Evolutionary conservation across 2,888 invertebrate species (phyloP).

Genomic region (Sympetrum striolatum): DNA sequence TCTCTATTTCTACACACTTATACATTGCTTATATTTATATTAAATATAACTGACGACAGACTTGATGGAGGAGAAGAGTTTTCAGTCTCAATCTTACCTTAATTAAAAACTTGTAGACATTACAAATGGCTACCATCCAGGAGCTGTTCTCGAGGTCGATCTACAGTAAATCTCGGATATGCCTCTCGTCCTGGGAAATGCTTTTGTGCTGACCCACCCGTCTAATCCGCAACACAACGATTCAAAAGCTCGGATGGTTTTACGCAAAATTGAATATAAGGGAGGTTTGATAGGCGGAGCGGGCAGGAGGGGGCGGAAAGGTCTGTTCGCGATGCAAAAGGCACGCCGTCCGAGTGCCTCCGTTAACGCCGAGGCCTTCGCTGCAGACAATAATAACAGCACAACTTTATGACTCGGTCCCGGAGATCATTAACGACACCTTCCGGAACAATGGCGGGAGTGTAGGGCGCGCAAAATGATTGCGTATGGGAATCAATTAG

Average conservation of each 20-base stretch:
- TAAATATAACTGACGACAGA: no score
- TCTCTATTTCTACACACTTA: no score
- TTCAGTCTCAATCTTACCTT: no score
- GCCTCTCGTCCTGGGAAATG: no score
- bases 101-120: no score
- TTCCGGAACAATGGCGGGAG: constrained; percentile 34
- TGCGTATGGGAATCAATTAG: constrained; percentile 17
- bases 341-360: constrained; percentile 55
- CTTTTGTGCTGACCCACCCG: no score
- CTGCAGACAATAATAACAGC: constrained; percentile 55
- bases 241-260: background rate
- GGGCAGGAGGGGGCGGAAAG: constrained; percentile 3
- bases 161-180: no score
- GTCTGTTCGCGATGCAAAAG: constrained; percentile 54
- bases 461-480: background rate
- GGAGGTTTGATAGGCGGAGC: constrained; percentile 47
- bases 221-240: background rate
- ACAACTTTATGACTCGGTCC: constrained; percentile 51
- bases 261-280: constrained; percentile 7
- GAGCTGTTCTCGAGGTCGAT: no score
- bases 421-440: constrained; percentile 43
- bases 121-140: no score
- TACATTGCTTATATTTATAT: no score
- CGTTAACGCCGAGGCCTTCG: constrained; percentile 51
- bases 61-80: no score